Base-by-base conservation (phyloP, 2,888 invertebrate genomes). In the Patella pellucida region DNA sequence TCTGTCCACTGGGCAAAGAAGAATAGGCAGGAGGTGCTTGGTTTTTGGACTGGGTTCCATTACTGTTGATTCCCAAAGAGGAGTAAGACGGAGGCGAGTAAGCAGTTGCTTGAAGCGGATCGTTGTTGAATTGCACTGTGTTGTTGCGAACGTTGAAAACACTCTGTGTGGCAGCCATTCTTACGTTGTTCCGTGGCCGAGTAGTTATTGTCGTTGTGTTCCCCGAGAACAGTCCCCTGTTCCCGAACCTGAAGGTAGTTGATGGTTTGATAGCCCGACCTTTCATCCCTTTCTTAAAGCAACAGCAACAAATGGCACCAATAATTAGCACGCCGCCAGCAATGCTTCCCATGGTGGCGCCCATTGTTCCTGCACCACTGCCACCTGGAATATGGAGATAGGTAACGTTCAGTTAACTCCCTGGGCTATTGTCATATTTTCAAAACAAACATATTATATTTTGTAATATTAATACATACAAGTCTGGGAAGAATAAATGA, bases 221-320 rank as follows among this genome's bases (percentile, higher is more conserved):
- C 1, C 62, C 62, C 19, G 23, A 62, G 19, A 62, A 62, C 12
- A 19, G 19, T 62, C 62, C 62, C 23, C 62, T 19, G 62, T 62
- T 62, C 23, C 62, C 62, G 62, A 62, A 62, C 19, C 62, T 19
- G 62, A 62, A 62, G 19, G 62, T 62, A 19, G 62, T 62, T 19
- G 62, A 62, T 62, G 62, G 62, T 62, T 62, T 62, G 62, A 62
- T 23, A 62, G 12, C 23, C 23, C 62, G 62, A 5, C 23, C 23
- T 23, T 62, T 62, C 11, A 62, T 62, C 1, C 62, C 62, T 23
- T 62, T 62, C 19, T 62, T 62, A 11, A 62, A 23, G 23, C 62
- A 62, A 23, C 62, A 62, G 62, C 62, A 62, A 3, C 62, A 62
- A 62, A 62, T 62, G 11, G 62, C 62, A 12, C 62, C 62, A 12